A percentile compares a stretch with the other conserved stretches of the same genome.
phyloP scores from a whole-genome alignment of 2,888 invertebrate species.

The Calephelis perditalis region DNA sequence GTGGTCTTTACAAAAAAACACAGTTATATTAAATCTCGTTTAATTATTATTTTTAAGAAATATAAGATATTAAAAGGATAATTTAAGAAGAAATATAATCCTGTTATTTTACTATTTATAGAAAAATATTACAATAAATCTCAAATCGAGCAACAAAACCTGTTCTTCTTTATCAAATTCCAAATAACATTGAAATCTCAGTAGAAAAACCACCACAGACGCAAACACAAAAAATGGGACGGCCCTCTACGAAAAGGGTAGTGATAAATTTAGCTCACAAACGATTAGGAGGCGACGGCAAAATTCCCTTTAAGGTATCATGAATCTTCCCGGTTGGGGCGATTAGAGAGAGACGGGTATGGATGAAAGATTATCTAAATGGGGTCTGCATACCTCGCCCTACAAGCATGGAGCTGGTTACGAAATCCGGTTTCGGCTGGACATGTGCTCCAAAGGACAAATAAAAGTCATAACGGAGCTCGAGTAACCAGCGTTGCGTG shows the following conservation, averaged over 20 bases:
- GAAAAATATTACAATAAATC: no score
- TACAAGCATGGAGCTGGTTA: slow-evolving; percentile 45
- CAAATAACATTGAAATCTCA: no score
- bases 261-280: slow-evolving; percentile 64
- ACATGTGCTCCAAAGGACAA: slow-evolving; percentile 53
- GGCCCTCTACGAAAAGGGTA: slow-evolving; percentile 50
- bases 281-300: slow-evolving; percentile 60
- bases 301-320: slow-evolving; percentile 58
- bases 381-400: slow-evolving; percentile 39
- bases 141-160: no score
- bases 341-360: slow-evolving; percentile 62
- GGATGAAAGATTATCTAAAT: slow-evolving; percentile 55
- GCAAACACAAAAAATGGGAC: slow-evolving; percentile 31
- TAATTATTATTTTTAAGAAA: background rate
- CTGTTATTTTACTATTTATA: no score
- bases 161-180: no score
- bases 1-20: no score
- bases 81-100: no score
- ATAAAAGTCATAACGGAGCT: slow-evolving; percentile 64
- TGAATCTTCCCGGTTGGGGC: slow-evolving; percentile 58
- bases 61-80: background rate
- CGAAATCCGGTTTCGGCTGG: slow-evolving; percentile 46
- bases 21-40: no score
- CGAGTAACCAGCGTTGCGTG: slow-evolving; percentile 49
- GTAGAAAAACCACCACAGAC: slow-evolving; percentile 21